Evolutionary conservation across 2,797 vertebrate genomes (phyloP).

Genomic region (Acanthurus lineatus): DNA sequence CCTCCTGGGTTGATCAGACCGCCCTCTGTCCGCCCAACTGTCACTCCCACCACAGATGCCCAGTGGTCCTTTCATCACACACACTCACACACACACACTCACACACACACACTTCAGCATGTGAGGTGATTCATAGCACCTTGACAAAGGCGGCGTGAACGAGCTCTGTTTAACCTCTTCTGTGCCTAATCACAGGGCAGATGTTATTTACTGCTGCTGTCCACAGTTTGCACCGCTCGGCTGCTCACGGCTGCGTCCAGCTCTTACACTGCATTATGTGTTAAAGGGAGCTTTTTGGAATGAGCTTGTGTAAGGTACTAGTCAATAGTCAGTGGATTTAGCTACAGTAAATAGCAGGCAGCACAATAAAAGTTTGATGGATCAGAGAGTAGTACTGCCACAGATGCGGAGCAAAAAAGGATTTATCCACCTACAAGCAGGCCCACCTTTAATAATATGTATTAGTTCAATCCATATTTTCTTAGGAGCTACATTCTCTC

Average conservation of each 20-base stretch:
- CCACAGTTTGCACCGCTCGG: conserved; percentile 26
- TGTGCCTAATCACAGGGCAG: conserved; percentile 65
- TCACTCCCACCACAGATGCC: conserved; percentile 72
- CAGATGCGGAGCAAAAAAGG: no score
- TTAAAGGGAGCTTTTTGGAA: no score
- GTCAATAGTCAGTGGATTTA: no score
- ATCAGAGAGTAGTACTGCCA: no score
- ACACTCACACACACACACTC: conserved; percentile 20
- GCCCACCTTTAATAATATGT: no score
- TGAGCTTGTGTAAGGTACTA: no score
- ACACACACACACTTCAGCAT: conserved; percentile 51
- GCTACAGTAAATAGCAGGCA: no score
- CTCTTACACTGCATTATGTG: not conserved
- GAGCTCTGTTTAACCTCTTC: conserved; percentile 75
- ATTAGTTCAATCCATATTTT: no score
- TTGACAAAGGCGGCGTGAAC: conserved; percentile 64
- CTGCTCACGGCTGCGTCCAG: conserved; percentile 22
- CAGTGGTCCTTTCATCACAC: conserved; percentile 53
- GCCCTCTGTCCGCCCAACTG: conserved; percentile 72
- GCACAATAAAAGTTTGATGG: no score
- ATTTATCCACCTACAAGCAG: no score
- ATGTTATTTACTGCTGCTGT: conserved; percentile 72
- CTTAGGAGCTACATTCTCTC: no score
- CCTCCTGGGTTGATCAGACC: conserved; percentile 65
- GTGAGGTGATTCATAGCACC: conserved; percentile 74